Evolutionary conservation across 2,888 invertebrate species (phyloP), one percentile per base, ranked within the genome.

Genomic region (Agrypnus murinus): DNA sequence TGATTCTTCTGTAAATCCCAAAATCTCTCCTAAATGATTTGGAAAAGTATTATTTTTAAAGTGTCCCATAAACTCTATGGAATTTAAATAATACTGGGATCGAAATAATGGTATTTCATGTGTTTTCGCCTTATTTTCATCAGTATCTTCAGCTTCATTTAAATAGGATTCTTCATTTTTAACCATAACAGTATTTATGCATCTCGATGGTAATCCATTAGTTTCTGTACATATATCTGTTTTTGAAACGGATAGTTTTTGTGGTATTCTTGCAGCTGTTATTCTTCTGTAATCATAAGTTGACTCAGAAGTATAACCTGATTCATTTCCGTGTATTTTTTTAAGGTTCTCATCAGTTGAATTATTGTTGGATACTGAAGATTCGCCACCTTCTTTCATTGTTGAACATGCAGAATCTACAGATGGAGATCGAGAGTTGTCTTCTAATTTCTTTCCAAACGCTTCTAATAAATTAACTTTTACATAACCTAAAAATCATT

Each of bases 21-120:
- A 80, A 25, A 88, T 86, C 0, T 84, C 80, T 0, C 90, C 91
- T 55, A 93, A 81, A 57, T 88, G 87, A 43, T 89, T 85, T 55
- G 89, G 88, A 77, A 93, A 91, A 34, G 91, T 82, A 73, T 89
- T 88, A 50, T 76, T 80, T 1, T 89, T 89, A 79, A 94, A 94
- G 78, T 92, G 89, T 38, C 87, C 86, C 90, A 92, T 91, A 78
- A 93, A 94, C 53, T 86, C 87, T 38, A 86, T 82, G 0, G 93
- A 93, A 79, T 90, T 91, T 0, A 93, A 84, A 78, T 89, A 92
- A 46, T 87, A 76, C 5, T 82, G 79, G 5, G 73, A 75, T 43
- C 81, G 75, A 8, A 64, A 71, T 6, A 71, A 15, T 4, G 62
- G 6, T 7, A 5, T 9, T 15, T 32, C 4, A n/a, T 14, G 10